Conservation (phyloP, 1,140 invertebrate species). For the Pseudoatta argentina region DNA sequence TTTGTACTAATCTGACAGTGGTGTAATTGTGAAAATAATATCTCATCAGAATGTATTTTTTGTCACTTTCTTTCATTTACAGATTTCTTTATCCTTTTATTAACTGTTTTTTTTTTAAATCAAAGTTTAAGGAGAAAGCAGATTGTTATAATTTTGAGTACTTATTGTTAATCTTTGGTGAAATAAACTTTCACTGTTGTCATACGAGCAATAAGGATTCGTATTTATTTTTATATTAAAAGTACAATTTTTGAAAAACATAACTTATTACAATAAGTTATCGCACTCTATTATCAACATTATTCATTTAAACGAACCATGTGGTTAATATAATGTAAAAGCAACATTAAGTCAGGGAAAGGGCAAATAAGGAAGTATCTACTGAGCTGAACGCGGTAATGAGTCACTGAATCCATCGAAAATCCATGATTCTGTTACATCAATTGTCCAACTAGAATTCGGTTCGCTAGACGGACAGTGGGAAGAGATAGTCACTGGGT, state of each 20-base stretch:
- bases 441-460: conserved; percentile 55
- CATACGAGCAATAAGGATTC: not conserved
- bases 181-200: not conserved
- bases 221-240: not conserved
- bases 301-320: not conserved
- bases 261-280: not conserved
- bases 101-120: not conserved
- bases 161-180: not conserved
- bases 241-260: not conserved
- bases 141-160: conserved; percentile 1
- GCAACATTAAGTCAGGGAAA: conserved; percentile 25
- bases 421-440: conserved; percentile 61
- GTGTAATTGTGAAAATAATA: not conserved
- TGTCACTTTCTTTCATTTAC: not conserved
- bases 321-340: conserved; percentile 23
- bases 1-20: not conserved
- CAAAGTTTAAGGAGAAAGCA: not conserved
- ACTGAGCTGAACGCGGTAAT: conserved; percentile 30
- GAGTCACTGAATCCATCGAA: conserved; percentile 44
- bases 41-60: not conserved
- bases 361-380: conserved; percentile 39
- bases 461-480: not conserved
- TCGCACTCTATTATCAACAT: not conserved
- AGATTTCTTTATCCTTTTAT: not conserved
- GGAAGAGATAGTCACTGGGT: conserved; percentile 35